Conservation (phyloP, 2,113 vertebrate species). For the Aplodontia rufa region DNA sequence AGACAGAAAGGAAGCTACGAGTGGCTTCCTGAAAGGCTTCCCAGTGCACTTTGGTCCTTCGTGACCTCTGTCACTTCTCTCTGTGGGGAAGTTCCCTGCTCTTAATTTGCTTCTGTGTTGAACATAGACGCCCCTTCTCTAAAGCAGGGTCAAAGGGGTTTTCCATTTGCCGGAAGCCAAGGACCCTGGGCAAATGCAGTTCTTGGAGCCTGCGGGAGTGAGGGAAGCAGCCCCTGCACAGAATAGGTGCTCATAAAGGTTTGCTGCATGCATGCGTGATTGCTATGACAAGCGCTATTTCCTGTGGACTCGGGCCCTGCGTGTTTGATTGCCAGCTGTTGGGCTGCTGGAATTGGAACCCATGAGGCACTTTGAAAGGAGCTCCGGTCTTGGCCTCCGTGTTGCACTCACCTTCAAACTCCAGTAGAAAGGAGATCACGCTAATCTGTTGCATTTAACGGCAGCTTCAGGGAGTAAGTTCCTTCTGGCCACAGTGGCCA, state of each 20-base stretch:
- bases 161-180: background rate
- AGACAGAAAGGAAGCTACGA: background rate
- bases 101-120: background rate
- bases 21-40: background rate
- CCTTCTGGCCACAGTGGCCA: background rate
- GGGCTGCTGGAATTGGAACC: background rate
- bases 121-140: background rate
- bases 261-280: background rate
- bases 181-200: background rate
- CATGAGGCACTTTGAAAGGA: background rate
- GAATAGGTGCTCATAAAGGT: background rate
- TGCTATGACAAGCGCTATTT: background rate
- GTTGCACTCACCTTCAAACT: background rate
- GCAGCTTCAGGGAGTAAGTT: background rate
- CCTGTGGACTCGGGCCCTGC: background rate
- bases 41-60: background rate
- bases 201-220: background rate
- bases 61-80: background rate
- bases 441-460: background rate
- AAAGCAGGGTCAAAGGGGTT: background rate
- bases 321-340: rapidly evolving
- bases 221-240: background rate
- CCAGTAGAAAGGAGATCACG: background rate
- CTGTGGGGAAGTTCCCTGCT: background rate
- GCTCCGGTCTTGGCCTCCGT: background rate